Conservation (phyloP, 2,888 invertebrate genomes). For the Rhagonycha fulva region DNA sequence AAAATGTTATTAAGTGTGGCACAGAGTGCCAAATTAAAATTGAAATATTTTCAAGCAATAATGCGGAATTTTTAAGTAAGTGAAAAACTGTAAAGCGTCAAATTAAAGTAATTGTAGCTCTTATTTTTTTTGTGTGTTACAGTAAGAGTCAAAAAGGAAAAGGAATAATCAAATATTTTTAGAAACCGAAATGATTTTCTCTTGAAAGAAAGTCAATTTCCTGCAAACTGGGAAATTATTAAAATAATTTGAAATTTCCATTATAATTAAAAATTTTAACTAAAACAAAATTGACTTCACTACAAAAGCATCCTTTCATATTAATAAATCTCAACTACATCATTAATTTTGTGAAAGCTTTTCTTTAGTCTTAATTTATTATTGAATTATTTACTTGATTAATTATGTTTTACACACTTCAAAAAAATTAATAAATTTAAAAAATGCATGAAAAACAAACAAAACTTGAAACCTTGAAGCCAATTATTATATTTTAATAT, state of each 20-base stretch:
- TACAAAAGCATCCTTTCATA: conserved; percentile 9
- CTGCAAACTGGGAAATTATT: conserved; percentile 5
- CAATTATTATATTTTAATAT: background rate
- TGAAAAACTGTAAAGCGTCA: background rate
- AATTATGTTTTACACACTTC: conserved; percentile 3
- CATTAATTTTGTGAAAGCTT: conserved; percentile 20
- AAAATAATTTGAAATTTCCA: conserved; percentile 14
- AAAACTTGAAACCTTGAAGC: background rate
- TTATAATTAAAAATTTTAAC: background rate
- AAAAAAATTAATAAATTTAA: background rate
- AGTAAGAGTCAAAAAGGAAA: background rate
- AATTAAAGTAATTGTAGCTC: background rate
- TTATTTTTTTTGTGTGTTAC: background rate
- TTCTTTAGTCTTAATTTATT: conserved; percentile 5
- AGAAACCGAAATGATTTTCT: background rate
- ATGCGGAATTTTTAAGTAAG: background rate
- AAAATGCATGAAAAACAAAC: background rate
- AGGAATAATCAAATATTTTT: background rate
- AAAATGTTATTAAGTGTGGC: background rate
- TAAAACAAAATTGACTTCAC: background rate
- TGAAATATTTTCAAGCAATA: background rate
- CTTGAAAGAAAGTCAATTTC: background rate
- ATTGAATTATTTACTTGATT: conserved; percentile 10
- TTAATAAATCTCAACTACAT: conserved; percentile 20
- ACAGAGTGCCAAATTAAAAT: background rate